Percentiles rank a stretch among this genome's conserved stretches.
Conservation (phyloP, 2,113 vertebrate genomes). For the Centropristis striata region DNA sequence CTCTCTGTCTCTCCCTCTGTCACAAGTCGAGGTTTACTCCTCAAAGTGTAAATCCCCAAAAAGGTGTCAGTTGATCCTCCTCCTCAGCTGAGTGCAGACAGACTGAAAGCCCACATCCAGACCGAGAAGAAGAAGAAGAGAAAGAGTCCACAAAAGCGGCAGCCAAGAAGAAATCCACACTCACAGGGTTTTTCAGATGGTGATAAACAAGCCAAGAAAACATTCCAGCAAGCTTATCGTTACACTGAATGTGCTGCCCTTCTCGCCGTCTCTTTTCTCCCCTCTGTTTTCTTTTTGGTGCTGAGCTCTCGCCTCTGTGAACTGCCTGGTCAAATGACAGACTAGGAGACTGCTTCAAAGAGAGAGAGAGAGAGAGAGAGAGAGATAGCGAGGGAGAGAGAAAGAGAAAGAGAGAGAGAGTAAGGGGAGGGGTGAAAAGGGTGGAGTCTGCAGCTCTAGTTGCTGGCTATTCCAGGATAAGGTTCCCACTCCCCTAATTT, state of each 20-base stretch:
- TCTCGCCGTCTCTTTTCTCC: constrained; percentile 53
- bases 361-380: constrained; percentile 59
- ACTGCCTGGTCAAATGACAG: constrained; percentile 87
- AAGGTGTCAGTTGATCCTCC: constrained; percentile 50
- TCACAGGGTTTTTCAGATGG: constrained; percentile 23
- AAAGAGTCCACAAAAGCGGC: constrained; percentile 64
- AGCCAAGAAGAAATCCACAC: constrained; percentile 62
- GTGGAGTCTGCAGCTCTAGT: constrained; percentile 83
- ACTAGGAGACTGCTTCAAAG: constrained; percentile 75
- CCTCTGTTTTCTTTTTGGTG: constrained; percentile 62
- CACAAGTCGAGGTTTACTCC: constrained; percentile 62
- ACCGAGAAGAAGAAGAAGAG: constrained; percentile 30
- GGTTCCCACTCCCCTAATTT: constrained; percentile 83
- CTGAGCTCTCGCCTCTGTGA: constrained; percentile 81
- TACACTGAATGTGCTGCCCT: constrained; percentile 51
- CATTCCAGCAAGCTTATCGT: constrained; percentile 63
- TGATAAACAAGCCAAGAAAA: constrained; percentile 43
- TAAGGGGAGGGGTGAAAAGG: constrained; percentile 79
- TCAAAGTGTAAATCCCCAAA: constrained; percentile 76
- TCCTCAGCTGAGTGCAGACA: constrained; percentile 46
- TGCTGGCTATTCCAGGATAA: constrained; percentile 86
- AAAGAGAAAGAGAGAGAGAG: constrained; percentile 36
- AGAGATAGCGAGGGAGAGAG: constrained; percentile 32
- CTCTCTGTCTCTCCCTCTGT: constrained; percentile 39
- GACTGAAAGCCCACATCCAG: constrained; percentile 64